Evolutionary conservation across 2,888 invertebrate genomes (phyloP).

Genomic region (Orthosia cruda): DNA sequence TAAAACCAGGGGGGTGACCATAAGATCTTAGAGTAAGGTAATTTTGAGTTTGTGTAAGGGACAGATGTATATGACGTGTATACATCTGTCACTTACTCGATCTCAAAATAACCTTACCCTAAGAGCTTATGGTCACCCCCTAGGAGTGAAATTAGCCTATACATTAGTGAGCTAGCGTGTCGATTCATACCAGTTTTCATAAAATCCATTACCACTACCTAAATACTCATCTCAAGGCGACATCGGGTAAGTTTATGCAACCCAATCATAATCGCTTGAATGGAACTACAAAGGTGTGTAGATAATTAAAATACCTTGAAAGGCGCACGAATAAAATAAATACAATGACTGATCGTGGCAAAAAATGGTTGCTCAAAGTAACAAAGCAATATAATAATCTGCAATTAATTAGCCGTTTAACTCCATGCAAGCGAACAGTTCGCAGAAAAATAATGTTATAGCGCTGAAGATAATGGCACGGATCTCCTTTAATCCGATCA

Average conservation of each 20-base stretch:
- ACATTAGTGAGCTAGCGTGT: neutral
- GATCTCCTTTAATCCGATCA: slow-evolving; percentile 40
- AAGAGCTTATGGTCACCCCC: no score
- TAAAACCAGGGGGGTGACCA: no score
- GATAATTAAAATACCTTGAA: neutral
- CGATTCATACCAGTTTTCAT: neutral
- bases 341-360: neutral
- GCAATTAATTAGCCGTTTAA: slow-evolving; percentile 23
- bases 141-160: neutral
- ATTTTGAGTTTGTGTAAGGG: no score
- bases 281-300: neutral
- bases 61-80: no score
- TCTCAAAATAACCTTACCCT: no score
- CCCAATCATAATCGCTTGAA: neutral
- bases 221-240: neutral
- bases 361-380: slow-evolving; percentile 4
- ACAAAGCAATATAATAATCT: slow-evolving; percentile 27
- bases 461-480: slow-evolving; percentile 22
- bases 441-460: slow-evolving; percentile 4
- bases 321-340: neutral
- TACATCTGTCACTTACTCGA: no score
- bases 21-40: no score
- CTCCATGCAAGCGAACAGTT: slow-evolving; percentile 3
- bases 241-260: neutral
- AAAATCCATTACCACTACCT: neutral